Percentiles rank a stretch among this genome's conserved stretches.
phyloP scores from a whole-genome alignment of 2,113 vertebrate genomes.

The Mystacornis crossleyi region DNA sequence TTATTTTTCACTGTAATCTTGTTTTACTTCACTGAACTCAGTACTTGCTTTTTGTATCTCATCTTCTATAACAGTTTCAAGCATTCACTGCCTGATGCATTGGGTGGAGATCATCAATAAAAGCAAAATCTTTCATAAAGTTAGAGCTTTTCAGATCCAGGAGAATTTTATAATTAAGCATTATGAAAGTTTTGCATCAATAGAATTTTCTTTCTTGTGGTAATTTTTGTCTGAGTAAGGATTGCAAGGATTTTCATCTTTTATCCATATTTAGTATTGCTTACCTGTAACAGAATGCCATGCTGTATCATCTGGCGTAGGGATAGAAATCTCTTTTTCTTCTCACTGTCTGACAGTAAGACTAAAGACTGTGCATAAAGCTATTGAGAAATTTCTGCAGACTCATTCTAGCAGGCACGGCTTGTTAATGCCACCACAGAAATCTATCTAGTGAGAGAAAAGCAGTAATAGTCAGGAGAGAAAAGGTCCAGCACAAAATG shows the following conservation, averaged over 20 bases:
- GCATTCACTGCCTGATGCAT: not conserved
- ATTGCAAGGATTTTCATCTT: not conserved
- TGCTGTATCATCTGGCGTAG: not conserved
- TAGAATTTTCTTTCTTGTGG: not conserved
- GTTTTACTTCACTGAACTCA: not conserved
- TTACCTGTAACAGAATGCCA: not conserved
- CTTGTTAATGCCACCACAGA: constrained; percentile 3
- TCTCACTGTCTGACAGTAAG: not conserved
- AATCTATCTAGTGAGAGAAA: not conserved
- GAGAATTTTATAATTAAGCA: not conserved
- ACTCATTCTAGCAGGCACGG: constrained; percentile 20
- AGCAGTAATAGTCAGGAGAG: not conserved
- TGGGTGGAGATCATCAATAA: not conserved
- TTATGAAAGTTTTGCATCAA: not conserved
- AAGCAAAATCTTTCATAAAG: not conserved
- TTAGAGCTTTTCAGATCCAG: not conserved
- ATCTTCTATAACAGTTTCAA: not conserved
- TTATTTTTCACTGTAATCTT: not conserved
- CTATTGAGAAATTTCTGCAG: constrained; percentile 24
- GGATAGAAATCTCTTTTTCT: not conserved
- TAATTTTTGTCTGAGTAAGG: not conserved
- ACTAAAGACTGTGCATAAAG: not conserved
- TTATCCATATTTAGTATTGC: not conserved
- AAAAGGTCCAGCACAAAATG: not conserved
- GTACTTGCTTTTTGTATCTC: not conserved